These are phyloP conservation scores for Rhinogobio ventralis DNA, from an alignment of 2,797 vertebrate genomes.

Conservation along the genomic window DNA sequence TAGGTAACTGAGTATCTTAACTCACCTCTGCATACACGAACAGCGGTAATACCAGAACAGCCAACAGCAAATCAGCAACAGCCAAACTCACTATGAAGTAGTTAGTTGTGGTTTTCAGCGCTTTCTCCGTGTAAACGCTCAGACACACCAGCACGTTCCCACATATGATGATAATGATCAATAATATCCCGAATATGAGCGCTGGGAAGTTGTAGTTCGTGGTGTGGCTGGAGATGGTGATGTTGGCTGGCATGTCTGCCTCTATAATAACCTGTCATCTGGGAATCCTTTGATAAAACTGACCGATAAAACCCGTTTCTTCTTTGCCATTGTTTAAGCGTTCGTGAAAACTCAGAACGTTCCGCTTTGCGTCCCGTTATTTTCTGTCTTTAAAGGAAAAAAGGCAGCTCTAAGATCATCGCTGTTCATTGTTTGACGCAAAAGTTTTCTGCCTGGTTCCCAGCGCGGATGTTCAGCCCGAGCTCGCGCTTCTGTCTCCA, in stretches of 20 bases:
- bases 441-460: slow-evolving; percentile 21
- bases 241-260: slow-evolving; percentile 76
- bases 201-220: slow-evolving; percentile 77
- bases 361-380: slow-evolving; percentile 30
- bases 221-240: slow-evolving; percentile 59
- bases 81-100: slow-evolving; percentile 96
- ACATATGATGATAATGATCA: slow-evolving; percentile 87
- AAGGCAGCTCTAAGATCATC: background rate
- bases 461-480: background rate
- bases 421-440: background rate
- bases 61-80: slow-evolving; percentile 90
- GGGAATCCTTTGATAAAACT: slow-evolving; percentile 50
- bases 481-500: slow-evolving; percentile 35
- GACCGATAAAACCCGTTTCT: slow-evolving; percentile 36
- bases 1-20: background rate
- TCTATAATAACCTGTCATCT: slow-evolving; percentile 68
- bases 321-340: slow-evolving; percentile 51
- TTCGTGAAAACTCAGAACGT: slow-evolving; percentile 28
- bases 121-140: slow-evolving; percentile 90
- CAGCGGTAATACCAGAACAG: slow-evolving; percentile 91
- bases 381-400: background rate
- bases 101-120: slow-evolving; percentile 95
- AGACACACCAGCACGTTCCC: slow-evolving; percentile 93
- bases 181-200: slow-evolving; percentile 83
- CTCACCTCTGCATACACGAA: slow-evolving; percentile 93